A percentile compares a stretch with the other conserved stretches of the same genome.
phyloP scores from a whole-genome alignment of 2,113 vertebrate genomes.

The Sinocyclocheilus rhinocerous region DNA sequence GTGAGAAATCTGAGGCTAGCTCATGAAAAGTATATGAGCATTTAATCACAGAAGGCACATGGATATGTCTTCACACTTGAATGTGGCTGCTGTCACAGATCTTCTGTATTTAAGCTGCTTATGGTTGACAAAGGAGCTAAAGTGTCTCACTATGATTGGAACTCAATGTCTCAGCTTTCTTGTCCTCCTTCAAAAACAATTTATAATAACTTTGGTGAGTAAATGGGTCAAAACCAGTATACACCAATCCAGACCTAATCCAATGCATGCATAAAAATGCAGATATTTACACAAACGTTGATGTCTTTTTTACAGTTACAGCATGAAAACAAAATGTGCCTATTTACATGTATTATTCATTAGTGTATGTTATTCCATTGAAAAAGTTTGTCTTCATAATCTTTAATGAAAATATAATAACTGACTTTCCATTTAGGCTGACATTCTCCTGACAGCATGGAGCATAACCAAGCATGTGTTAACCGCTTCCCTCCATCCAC shows the following conservation, averaged over 20 bases:
- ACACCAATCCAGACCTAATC: too few species aligned
- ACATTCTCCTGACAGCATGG: background rate
- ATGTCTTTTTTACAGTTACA: background rate
- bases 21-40: background rate
- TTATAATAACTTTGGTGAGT: background rate
- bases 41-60: background rate
- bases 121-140: background rate
- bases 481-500: background rate
- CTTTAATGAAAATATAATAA: background rate
- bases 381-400: background rate
- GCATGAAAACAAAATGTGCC: background rate
- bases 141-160: background rate
- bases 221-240: conserved; percentile 30
- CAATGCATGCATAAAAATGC: conserved; percentile 1
- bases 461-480: background rate
- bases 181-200: conserved; percentile 35
- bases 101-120: background rate
- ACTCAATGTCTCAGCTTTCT: background rate
- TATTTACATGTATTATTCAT: background rate
- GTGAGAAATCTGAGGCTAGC: background rate
- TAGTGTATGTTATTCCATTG: background rate
- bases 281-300: background rate
- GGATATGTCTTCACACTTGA: background rate
- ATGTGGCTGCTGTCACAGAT: background rate
- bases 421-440: background rate